A percentile compares a stretch with the other conserved stretches of the same genome.
Evolutionary conservation across 2,797 vertebrate species (phyloP).

Genomic region (Hydrocynus forskahlii): DNA sequence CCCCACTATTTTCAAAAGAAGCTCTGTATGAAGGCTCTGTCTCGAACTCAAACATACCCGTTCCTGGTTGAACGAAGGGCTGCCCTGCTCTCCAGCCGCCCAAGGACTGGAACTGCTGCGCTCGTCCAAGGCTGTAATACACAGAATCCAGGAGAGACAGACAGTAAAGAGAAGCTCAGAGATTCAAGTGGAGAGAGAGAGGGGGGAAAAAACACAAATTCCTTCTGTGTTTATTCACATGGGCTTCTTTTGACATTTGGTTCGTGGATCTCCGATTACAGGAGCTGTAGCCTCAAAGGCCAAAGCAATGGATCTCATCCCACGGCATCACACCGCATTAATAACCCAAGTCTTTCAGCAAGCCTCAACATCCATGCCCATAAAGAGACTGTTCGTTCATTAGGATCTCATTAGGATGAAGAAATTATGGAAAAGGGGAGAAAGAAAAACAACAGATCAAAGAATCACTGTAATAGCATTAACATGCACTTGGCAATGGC

Average conservation of each 20-base stretch:
- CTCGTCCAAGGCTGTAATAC: constrained; percentile 86
- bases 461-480: constrained; percentile 50
- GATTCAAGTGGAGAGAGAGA: constrained; percentile 3
- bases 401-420: constrained; percentile 55
- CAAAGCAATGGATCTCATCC: constrained; percentile 45
- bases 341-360: constrained; percentile 53
- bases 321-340: constrained; percentile 40
- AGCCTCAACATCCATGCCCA: constrained; percentile 54
- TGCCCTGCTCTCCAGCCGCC: constrained; percentile 91
- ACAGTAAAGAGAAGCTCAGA: constrained; percentile 29
- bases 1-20: neutral
- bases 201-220: neutral
- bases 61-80: constrained; percentile 91
- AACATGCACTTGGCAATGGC: constrained; percentile 36
- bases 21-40: neutral
- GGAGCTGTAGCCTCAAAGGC: constrained; percentile 42
- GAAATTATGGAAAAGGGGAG: constrained; percentile 40
- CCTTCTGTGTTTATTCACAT: constrained; percentile 44
- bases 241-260: constrained; percentile 49
- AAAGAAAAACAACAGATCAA: constrained; percentile 54
- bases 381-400: constrained; percentile 52
- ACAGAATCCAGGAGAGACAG: constrained; percentile 43
- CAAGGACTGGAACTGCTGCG: constrained; percentile 90
- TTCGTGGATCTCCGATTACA: constrained; percentile 44
- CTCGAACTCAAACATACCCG: constrained; percentile 78